These are phyloP conservation scores for Aurelia aurita DNA, from an alignment of 30 jellyfish, hydroid and myxozoan genomes.

Conservation along the genomic window DNA sequence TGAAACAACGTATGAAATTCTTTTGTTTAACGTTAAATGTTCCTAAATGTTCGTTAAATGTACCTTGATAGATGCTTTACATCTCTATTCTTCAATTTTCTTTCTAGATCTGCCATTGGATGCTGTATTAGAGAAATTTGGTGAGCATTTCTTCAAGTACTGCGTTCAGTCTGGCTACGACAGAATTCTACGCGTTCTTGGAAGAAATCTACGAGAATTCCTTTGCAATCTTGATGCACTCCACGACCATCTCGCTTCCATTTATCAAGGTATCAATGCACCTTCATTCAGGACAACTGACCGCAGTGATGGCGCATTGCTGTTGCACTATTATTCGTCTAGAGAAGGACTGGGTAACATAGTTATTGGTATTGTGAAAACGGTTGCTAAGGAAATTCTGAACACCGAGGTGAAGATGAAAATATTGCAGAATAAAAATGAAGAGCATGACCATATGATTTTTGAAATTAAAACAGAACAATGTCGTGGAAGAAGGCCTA, in stretches of 20 bases:
- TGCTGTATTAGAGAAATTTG: slow-evolving; percentile 75
- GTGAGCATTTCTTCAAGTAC: slow-evolving; percentile 90
- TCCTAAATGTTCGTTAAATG: too few relatives aligned
- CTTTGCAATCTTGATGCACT: slow-evolving; percentile 83
- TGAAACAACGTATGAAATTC: too few relatives aligned
- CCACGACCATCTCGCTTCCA: slow-evolving; percentile 89
- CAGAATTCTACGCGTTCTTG: slow-evolving; percentile 80
- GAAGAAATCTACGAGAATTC: slow-evolving; percentile 76
- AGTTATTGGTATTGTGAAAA: slow-evolving; percentile 86
- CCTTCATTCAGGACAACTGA: slow-evolving; percentile 90
- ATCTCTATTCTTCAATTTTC: too few relatives aligned
- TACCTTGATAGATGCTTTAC: too few relatives aligned
- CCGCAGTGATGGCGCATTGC: slow-evolving; percentile 80
- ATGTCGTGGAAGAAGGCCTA: slow-evolving; percentile 4
- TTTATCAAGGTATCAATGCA: slow-evolving; percentile 90
- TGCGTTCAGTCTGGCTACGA: slow-evolving; percentile 92
- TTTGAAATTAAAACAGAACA: slow-evolving; percentile 58
- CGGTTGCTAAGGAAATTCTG: slow-evolving; percentile 83
- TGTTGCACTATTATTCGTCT: slow-evolving; percentile 81
- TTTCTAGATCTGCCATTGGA: slow-evolving; percentile 63
- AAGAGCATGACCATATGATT: slow-evolving; percentile 64
- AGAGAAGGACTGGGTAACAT: slow-evolving; percentile 82
- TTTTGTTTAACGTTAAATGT: too few relatives aligned
- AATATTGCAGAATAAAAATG: slow-evolving; percentile 42
- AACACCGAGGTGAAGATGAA: slow-evolving; percentile 58